phyloP scores from a whole-genome alignment of 2,888 invertebrate genomes.

The Tholera decimalis region DNA sequence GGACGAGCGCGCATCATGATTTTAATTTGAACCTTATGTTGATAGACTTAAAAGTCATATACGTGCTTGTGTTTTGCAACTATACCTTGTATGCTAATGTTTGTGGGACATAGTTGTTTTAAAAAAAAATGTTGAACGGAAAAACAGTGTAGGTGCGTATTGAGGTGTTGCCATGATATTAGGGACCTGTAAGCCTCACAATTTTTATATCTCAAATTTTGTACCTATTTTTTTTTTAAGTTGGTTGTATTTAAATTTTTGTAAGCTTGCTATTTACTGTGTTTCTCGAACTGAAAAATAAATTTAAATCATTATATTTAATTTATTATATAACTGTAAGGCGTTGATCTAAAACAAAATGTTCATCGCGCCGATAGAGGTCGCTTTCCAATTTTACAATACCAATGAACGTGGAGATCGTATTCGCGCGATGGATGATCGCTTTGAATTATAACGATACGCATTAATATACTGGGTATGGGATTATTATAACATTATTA shows the following conservation, averaged over 20 bases:
- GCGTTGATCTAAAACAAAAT: too few relatives aligned
- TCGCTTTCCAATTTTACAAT: too few relatives aligned
- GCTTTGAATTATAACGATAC: too few relatives aligned
- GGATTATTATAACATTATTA: too few relatives aligned
- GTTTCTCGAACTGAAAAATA: constrained; percentile 7
- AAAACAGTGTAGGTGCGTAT: not conserved
- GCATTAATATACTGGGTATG: too few relatives aligned
- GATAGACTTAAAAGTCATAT: too few relatives aligned
- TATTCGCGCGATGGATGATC: too few relatives aligned
- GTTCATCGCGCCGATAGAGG: too few relatives aligned
- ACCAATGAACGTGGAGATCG: too few relatives aligned
- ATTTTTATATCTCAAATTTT: constrained; percentile 14
- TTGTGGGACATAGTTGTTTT: not conserved
- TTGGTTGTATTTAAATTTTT: not conserved
- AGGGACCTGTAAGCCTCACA: not conserved
- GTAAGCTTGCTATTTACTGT: constrained; percentile 1
- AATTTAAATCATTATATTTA: constrained; percentile 6
- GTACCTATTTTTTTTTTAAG: not conserved
- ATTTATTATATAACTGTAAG: not conserved
- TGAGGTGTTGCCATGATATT: not conserved
- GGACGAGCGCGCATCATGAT: not conserved
- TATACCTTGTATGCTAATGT: not conserved
- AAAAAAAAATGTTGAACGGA: not conserved
- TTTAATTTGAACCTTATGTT: not conserved
- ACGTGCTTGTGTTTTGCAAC: not conserved